These are phyloP conservation scores for Ditula angustiorana DNA, from an alignment of 2,888 invertebrate species.

Conservation along the genomic window DNA sequence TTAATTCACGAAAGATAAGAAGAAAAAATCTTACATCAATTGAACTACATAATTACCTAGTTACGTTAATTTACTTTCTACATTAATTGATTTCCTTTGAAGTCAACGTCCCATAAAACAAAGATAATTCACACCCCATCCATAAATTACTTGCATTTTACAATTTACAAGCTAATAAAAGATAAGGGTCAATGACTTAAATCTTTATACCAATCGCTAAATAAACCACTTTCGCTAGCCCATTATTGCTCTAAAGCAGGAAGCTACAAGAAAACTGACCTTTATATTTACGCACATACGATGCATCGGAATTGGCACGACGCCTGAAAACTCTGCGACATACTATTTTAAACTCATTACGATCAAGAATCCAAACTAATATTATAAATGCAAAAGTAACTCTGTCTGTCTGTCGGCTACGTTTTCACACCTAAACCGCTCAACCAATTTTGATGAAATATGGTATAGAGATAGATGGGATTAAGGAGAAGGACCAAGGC, in stretches of 20 bases:
- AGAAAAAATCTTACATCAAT: background rate
- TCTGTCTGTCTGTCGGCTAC: no score
- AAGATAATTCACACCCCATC: background rate
- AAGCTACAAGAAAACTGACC: slow-evolving; percentile 22
- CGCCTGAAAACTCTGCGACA: slow-evolving; percentile 11
- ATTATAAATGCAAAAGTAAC: no score
- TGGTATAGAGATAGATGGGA: no score
- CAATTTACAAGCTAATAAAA: background rate
- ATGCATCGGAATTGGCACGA: slow-evolving; percentile 12
- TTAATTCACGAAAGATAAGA: background rate
- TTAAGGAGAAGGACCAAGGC: no score
- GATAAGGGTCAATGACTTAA: slow-evolving; percentile 1
- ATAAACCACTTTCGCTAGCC: slow-evolving; percentile 1
- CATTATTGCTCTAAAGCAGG: slow-evolving; percentile 14
- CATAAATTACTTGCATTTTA: background rate
- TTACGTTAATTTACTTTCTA: background rate
- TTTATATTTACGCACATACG: slow-evolving; percentile 14
- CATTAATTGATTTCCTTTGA: background rate
- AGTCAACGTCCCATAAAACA: background rate
- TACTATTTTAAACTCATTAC: slow-evolving; percentile 11
- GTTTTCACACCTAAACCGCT: no score
- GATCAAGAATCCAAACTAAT: background rate
- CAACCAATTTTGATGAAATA: no score
- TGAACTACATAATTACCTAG: background rate
- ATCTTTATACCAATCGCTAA: background rate